These are phyloP conservation scores for Acanthosepion esculentum DNA, from an alignment of 2,888 invertebrate genomes.

Conservation along the genomic window DNA sequence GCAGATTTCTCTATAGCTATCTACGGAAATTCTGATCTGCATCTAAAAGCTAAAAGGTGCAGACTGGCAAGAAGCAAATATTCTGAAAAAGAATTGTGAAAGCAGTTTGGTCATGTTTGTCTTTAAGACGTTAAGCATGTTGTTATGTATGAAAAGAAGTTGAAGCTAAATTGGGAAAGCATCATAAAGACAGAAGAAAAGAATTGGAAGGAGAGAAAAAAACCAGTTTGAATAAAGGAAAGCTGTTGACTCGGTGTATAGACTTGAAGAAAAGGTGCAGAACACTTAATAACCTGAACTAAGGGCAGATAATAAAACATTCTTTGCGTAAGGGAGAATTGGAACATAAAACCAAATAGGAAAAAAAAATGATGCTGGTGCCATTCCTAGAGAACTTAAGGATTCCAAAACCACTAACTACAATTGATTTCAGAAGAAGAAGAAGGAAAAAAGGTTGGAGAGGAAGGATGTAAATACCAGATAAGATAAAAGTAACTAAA, in stretches of 20 bases:
- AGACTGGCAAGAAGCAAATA: background rate
- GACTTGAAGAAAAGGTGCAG: background rate
- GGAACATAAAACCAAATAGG: background rate
- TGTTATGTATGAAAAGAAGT: constrained; percentile 2
- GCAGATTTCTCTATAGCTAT: background rate
- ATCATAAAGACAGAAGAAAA: background rate
- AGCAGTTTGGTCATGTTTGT: background rate
- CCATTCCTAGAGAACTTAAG: background rate
- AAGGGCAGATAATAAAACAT: background rate
- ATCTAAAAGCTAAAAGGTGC: background rate
- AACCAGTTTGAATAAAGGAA: background rate
- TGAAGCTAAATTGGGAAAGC: background rate
- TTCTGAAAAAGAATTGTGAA: background rate
- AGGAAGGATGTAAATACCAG: background rate
- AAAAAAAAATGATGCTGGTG: background rate
- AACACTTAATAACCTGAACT: background rate
- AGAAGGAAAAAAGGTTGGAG: background rate
- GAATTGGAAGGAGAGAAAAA: background rate
- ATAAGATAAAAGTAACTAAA: background rate
- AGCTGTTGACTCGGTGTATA: background rate
- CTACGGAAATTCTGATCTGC: background rate
- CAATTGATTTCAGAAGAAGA: constrained; percentile 14
- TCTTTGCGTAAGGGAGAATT: background rate
- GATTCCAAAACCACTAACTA: background rate
- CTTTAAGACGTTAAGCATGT: background rate